A percentile compares a stretch with the other conserved stretches of the same genome.
Conservation (phyloP, 2,113 vertebrate species). For the Petromus typicus region DNA sequence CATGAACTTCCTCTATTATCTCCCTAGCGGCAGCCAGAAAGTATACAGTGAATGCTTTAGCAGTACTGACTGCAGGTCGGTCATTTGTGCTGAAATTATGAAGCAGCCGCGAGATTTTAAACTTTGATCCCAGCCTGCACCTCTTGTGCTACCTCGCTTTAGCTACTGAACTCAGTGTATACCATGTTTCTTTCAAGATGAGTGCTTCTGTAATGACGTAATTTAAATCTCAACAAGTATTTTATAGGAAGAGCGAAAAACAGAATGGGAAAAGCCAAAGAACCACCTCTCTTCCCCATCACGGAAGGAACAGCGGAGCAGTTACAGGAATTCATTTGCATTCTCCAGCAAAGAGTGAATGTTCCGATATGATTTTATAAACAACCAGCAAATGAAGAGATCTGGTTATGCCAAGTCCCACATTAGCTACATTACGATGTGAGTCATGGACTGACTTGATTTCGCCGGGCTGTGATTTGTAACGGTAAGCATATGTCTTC, state of each 20-base stretch:
- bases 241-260: not conserved
- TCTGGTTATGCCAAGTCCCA: not conserved
- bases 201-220: not conserved
- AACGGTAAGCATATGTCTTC: not conserved
- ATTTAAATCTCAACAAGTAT: not conserved
- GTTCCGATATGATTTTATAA: conserved; percentile 28
- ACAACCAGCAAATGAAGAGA: conserved; percentile 3
- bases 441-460: not conserved
- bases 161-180: not conserved
- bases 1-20: not conserved
- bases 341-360: conserved; percentile 28
- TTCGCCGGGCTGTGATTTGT: conserved; percentile 45
- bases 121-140: not conserved
- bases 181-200: not conserved
- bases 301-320: not conserved
- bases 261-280: not conserved
- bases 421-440: not conserved
- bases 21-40: not conserved
- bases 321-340: conserved; percentile 13
- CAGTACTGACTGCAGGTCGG: not conserved
- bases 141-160: not conserved
- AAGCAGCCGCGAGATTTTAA: not conserved
- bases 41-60: not conserved
- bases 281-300: not conserved
- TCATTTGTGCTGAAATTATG: not conserved